These are phyloP conservation scores for Zaprionus davidi DNA, from an alignment of 1,140 invertebrate species.

Conservation along the genomic window DNA sequence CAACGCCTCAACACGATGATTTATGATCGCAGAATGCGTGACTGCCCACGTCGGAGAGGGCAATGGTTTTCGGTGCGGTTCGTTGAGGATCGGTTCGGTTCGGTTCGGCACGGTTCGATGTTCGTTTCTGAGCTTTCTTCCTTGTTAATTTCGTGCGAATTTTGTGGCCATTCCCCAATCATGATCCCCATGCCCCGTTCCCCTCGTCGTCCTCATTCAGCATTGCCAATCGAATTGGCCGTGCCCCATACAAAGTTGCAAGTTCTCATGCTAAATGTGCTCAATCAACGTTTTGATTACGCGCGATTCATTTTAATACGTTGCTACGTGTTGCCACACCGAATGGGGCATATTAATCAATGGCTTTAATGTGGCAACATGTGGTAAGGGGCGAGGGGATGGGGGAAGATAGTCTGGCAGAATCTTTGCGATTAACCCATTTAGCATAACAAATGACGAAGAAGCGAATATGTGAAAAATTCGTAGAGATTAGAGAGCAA, in stretches of 20 bases:
- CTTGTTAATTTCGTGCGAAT: constrained; percentile 68
- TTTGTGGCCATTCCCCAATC: constrained; percentile 18
- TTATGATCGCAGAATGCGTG: constrained; percentile 72
- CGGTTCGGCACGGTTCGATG: not conserved
- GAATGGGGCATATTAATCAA: constrained; percentile 48
- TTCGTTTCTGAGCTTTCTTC: constrained; percentile 55
- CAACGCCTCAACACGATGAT: constrained; percentile 70
- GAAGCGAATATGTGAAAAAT: not conserved
- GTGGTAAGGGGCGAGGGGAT: not conserved
- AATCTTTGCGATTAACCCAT: constrained; percentile 8
- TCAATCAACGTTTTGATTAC: constrained; percentile 76
- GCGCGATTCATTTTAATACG: constrained; percentile 62
- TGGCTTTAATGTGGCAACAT: constrained; percentile 1
- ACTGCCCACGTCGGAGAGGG: constrained; percentile 61
- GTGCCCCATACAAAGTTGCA: constrained; percentile 32
- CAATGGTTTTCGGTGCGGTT: not conserved
- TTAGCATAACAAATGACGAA: constrained; percentile 1
- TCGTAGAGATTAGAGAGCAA: not conserved
- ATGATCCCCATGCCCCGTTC: constrained; percentile 14
- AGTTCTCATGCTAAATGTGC: constrained; percentile 65
- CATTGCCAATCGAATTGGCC: constrained; percentile 12
- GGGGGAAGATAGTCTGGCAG: not conserved
- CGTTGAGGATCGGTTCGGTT: not conserved
- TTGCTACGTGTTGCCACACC: constrained; percentile 41
- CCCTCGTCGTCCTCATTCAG: too few species aligned